Percentiles rank a stretch among this genome's conserved stretches.
Evolutionary conservation across 2,797 vertebrate genomes (phyloP).

Genomic region (Toxotes lorentzi): DNA sequence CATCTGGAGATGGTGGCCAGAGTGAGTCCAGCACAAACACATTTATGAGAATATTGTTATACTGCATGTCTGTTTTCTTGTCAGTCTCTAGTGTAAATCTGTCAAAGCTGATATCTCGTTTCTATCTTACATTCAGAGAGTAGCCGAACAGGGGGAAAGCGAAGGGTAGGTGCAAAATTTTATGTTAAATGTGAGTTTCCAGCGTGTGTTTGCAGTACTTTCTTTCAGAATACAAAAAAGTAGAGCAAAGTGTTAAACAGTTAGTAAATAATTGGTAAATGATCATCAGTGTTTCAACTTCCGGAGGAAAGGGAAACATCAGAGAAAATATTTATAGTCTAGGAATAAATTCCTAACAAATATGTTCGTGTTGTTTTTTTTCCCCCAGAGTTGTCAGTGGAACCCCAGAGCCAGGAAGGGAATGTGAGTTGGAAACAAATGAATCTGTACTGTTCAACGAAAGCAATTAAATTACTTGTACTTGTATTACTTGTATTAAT

Average conservation of each 20-base stretch:
- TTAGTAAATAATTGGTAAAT: not conserved
- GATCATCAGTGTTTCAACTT: not conserved
- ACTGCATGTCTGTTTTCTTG: not conserved
- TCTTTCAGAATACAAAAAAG: not conserved
- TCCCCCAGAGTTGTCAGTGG: slow-evolving; percentile 49
- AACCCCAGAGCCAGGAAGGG: slow-evolving; percentile 62
- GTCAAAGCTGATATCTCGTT: not conserved
- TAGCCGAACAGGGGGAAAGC: slow-evolving; percentile 68
- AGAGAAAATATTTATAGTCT: not conserved
- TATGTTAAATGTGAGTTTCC: not conserved
- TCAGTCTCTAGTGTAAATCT: not conserved
- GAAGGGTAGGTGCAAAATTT: slow-evolving; percentile 75
- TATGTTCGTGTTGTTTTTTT: slow-evolving; percentile 41
- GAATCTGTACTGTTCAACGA: slow-evolving; percentile 7
- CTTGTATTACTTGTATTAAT: no score
- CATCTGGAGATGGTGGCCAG: slow-evolving; percentile 91
- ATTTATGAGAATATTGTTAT: not conserved
- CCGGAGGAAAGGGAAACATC: not conserved
- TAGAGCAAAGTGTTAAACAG: not conserved
- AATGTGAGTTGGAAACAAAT: slow-evolving; percentile 74
- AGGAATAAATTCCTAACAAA: not conserved
- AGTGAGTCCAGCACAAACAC: slow-evolving; percentile 80
- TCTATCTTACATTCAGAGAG: slow-evolving; percentile 78
- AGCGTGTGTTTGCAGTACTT: not conserved
- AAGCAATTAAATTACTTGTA: slow-evolving; percentile 15